A percentile compares a stretch with the other conserved stretches of the same genome.
phyloP scores from a whole-genome alignment of 2,797 vertebrate species.

The Basileuterus tristriatus region DNA sequence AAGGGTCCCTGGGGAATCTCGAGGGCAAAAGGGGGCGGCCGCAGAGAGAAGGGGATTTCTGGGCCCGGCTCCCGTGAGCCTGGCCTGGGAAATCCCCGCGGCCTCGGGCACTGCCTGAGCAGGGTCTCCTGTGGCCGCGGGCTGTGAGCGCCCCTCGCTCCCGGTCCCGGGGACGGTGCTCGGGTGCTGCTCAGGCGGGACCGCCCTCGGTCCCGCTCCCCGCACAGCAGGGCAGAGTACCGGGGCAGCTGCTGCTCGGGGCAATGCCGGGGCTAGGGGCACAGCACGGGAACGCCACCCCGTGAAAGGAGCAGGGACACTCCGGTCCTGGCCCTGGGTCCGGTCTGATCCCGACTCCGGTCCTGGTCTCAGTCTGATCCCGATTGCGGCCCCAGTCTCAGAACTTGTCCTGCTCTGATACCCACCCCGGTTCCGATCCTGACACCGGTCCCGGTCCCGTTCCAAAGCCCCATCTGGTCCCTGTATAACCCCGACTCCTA shows the following conservation, averaged over 20 bases:
- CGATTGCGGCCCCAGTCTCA: too few relatives aligned
- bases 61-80: not conserved
- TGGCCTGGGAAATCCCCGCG: not conserved
- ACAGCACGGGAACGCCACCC: not conserved
- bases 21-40: not conserved
- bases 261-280: not conserved
- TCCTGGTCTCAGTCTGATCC: not conserved
- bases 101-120: not conserved
- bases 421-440: not conserved
- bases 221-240: not conserved
- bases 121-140: accelerated
- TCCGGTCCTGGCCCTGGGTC: too few relatives aligned
- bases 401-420: not conserved
- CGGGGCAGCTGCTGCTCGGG: not conserved
- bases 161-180: not conserved
- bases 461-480: not conserved
- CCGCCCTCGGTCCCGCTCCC: not conserved
- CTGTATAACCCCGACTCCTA: not conserved
- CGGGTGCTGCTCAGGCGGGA: not conserved
- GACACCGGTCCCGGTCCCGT: not conserved
- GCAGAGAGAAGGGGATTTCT: not conserved
- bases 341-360: not conserved
- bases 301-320: not conserved
- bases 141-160: not conserved
- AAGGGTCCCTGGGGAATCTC: not conserved